phyloP scores from a whole-genome alignment of 2,113 vertebrate genomes.

The Bos javanicus region DNA sequence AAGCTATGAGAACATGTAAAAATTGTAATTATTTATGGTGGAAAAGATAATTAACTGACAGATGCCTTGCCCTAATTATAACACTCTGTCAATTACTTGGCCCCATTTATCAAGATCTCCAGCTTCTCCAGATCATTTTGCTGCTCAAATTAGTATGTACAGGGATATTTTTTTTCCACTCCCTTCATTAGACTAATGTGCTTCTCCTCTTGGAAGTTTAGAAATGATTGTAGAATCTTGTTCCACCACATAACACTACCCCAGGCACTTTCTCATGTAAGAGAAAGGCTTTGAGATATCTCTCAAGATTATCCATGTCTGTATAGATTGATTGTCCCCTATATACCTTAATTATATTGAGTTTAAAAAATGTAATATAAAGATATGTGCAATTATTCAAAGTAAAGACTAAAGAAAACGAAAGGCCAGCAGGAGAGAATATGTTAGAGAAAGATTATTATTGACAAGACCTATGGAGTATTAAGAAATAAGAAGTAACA shows the following conservation, averaged over 20 bases:
- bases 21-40: constrained; percentile 70
- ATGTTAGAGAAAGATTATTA: background rate
- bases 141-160: constrained; percentile 66
- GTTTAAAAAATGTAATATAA: constrained; percentile 29
- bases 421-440: background rate
- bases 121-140: constrained; percentile 65
- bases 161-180: constrained; percentile 42
- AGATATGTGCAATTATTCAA: background rate
- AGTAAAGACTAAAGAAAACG: constrained; percentile 10
- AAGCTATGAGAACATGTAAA: constrained; percentile 59
- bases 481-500: background rate
- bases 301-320: background rate
- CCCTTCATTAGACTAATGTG: constrained; percentile 66
- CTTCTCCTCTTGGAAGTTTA: constrained; percentile 39
- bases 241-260: constrained; percentile 27
- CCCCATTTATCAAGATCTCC: constrained; percentile 67
- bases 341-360: constrained; percentile 11
- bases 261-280: constrained; percentile 57
- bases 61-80: constrained; percentile 71
- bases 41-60: constrained; percentile 73
- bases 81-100: constrained; percentile 69
- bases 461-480: background rate
- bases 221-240: constrained; percentile 8
- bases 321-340: background rate
- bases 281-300: constrained; percentile 7